phyloP scores from a whole-genome alignment of 2,888 invertebrate species.

The Yponomeuta plumbellus region DNA sequence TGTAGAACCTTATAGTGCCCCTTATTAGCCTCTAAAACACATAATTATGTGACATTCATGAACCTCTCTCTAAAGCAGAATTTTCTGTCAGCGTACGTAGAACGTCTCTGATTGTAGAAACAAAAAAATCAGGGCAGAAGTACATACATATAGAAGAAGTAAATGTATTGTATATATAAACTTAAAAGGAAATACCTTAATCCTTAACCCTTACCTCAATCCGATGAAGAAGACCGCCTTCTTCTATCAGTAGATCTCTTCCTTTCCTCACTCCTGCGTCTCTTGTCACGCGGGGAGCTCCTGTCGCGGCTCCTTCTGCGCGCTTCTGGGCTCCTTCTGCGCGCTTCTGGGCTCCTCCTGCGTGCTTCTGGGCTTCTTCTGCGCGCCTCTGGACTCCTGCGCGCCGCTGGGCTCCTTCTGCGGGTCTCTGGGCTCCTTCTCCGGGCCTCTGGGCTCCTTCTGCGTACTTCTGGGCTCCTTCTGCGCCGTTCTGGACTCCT shows the following conservation, averaged over 20 bases:
- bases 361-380: not conserved
- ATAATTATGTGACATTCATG: too few species aligned
- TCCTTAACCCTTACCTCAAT: not conserved
- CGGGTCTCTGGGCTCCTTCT: not conserved
- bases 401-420: not conserved
- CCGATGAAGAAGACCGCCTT: slow-evolving; percentile 14
- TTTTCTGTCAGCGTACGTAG: too few species aligned
- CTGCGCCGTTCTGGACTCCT: not conserved
- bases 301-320: not conserved
- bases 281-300: not conserved
- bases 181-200: too few species aligned
- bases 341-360: not conserved
- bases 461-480: not conserved
- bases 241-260: slow-evolving; percentile 3
- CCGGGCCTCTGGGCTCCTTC: not conserved
- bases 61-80: too few species aligned
- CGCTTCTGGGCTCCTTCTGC: not conserved
- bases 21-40: too few species aligned
- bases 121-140: too few species aligned
- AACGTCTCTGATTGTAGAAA: too few species aligned
- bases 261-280: slow-evolving; percentile 1
- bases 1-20: too few species aligned
- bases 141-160: too few species aligned
- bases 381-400: slow-evolving; percentile 1
- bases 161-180: too few species aligned